phyloP scores from a whole-genome alignment of 1,140 invertebrate species.

The Drosophila burlai region DNA sequence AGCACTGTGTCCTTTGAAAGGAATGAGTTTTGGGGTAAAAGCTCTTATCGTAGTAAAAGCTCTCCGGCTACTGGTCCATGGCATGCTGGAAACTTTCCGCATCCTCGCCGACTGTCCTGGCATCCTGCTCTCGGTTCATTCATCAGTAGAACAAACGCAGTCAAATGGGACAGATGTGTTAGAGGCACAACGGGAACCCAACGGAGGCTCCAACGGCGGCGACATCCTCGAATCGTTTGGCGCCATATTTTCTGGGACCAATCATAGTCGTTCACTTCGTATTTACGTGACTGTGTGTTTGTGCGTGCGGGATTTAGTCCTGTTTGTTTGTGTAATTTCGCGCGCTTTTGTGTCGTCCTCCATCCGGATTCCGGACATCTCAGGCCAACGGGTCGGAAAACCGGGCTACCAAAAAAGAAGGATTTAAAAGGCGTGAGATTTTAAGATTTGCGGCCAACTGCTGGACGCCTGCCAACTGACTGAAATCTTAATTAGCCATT shows the following conservation, averaged over 20 bases:
- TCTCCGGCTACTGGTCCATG: slow-evolving; percentile 50
- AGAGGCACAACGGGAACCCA: slow-evolving; percentile 33
- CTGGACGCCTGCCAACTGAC: slow-evolving; percentile 61
- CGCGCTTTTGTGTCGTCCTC: slow-evolving; percentile 74
- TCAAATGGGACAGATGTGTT: slow-evolving; percentile 60
- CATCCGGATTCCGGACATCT: slow-evolving; percentile 37
- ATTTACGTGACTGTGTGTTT: slow-evolving; percentile 32
- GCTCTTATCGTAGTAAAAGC: slow-evolving; percentile 59
- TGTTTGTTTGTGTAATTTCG: slow-evolving; percentile 69
- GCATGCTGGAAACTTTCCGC: slow-evolving; percentile 59
- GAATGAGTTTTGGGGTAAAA: slow-evolving; percentile 23
- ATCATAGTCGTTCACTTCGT: slow-evolving; percentile 30
- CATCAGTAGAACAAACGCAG: slow-evolving; percentile 75
- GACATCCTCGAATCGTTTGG: slow-evolving; percentile 63
- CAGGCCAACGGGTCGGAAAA: slow-evolving; percentile 33
- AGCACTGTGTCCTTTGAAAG: not conserved
- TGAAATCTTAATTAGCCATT: slow-evolving; percentile 74
- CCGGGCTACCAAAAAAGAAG: slow-evolving; percentile 18
- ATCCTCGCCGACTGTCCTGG: slow-evolving; percentile 63
- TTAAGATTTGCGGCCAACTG: slow-evolving; percentile 69
- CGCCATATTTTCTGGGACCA: slow-evolving; percentile 71
- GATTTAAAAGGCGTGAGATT: slow-evolving; percentile 61
- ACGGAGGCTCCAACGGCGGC: slow-evolving; percentile 17
- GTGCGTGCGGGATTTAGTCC: slow-evolving; percentile 6
- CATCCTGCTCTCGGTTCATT: slow-evolving; percentile 68